Base-by-base conservation (phyloP, 2,113 vertebrate genomes). In the Dryoscopus gambensis region DNA sequence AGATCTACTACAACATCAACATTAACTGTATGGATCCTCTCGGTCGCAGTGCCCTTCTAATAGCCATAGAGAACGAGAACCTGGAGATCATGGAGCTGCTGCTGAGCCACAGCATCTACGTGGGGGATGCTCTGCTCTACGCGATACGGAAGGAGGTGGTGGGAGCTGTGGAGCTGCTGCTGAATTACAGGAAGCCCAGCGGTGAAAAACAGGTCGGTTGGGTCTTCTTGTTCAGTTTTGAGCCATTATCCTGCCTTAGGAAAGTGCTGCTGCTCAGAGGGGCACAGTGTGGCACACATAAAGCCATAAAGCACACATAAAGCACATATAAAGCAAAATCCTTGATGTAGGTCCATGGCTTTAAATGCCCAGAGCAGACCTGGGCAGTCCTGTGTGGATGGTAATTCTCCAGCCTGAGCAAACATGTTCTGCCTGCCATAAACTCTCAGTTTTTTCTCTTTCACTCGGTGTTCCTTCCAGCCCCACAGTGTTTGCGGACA, bases 1-100 rank as follows among this genome's bases (percentile, higher is more conserved):
- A 99, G 97, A 99, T 99, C 96, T 99, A 99, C 97, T 99, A 99
- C 98, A 99, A 99, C 98, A 99, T 99, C 98, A 99, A 99, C 83
- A 98, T 99, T 65, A 99, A 99, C 98, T 99, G 99, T 50, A 98
- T 99, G 98, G 99, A 99, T 98, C 99, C 99, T 35, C 98, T 99
- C 78, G 99, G 99, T 52, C 99, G 99, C 95, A 99, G 99, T 11
- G 99, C 99, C 55, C 99, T 99, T 8, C 98, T 99, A 95, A 99
- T 99, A 83, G 99, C 99, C 98, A 99, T 99, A 96, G 99, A 99
- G 97, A 99, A 99, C 27, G 99, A 99, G 96, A 99, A 99, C 96
- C 96, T 99, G 98, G 99, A 99, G 98, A 99, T 99, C 95, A 99
- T 99, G 99, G 99, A 99, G 97, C 97, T 99, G 50, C 98, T 99